These are phyloP conservation scores for Eolophus roseicapilla DNA, from an alignment of 2,113 vertebrate genomes.

Conservation along the genomic window DNA sequence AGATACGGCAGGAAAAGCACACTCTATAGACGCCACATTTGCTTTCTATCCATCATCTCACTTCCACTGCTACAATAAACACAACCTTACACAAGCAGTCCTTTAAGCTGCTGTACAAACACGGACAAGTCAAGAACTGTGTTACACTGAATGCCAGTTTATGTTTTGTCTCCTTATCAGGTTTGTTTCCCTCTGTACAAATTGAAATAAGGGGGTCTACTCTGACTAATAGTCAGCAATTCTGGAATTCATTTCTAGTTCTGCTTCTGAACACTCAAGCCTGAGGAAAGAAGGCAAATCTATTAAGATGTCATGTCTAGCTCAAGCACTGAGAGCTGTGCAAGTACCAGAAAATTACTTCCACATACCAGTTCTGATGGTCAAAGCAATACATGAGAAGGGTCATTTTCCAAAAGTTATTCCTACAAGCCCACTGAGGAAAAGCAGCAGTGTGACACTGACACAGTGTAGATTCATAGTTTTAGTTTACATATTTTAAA, in stretches of 20 bases:
- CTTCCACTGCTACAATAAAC: neutral
- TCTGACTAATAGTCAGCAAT: neutral
- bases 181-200: neutral
- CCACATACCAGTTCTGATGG: neutral
- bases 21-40: neutral
- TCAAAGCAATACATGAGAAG: neutral
- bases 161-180: neutral
- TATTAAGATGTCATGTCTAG: neutral
- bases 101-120: neutral
- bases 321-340: accelerated
- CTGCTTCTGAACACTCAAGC: neutral
- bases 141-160: neutral
- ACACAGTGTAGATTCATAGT: neutral
- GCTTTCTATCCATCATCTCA: neutral
- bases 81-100: neutral
- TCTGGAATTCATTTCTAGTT: neutral
- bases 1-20: neutral
- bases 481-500: neutral
- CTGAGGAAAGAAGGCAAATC: neutral
- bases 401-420: neutral
- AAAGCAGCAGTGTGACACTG: neutral
- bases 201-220: neutral
- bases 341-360: neutral
- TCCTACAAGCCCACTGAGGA: neutral
- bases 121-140: neutral